A percentile compares a stretch with the other conserved stretches of the same genome.
These are phyloP conservation scores for Lontra canadensis DNA, from an alignment of 2,113 vertebrate genomes.

Conservation along the genomic window DNA sequence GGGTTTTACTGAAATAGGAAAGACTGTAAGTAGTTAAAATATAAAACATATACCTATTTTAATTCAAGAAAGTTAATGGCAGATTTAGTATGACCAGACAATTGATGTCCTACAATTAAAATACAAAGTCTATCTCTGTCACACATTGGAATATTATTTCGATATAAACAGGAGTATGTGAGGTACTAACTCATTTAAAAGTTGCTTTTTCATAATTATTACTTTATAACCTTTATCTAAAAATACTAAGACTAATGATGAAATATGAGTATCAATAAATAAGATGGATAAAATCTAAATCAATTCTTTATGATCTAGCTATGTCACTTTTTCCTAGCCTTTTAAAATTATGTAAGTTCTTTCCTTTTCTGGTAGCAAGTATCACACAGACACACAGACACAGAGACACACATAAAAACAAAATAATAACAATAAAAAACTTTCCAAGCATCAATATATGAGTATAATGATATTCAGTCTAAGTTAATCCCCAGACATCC, in stretches of 20 bases:
- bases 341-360: conserved; percentile 70
- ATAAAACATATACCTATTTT: conserved; percentile 30
- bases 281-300: conserved; percentile 58
- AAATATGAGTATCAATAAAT: conserved; percentile 40
- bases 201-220: conserved; percentile 54
- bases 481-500: conserved; percentile 90
- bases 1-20: background rate
- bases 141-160: background rate
- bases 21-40: conserved; percentile 39
- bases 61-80: conserved; percentile 22
- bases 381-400: conserved; percentile 34
- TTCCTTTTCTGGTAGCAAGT: conserved; percentile 71
- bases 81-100: conserved; percentile 34
- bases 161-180: conserved; percentile 18
- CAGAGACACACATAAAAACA: conserved; percentile 26
- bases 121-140: conserved; percentile 16
- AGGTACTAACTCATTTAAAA: conserved; percentile 34
- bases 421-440: conserved; percentile 75
- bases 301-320: conserved; percentile 51
- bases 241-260: background rate
- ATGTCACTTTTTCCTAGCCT: conserved; percentile 51
- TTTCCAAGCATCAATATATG: conserved; percentile 84
- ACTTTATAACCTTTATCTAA: conserved; percentile 44
- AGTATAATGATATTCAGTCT: conserved; percentile 87
- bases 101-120: conserved; percentile 8